Evolutionary conservation across 2,113 vertebrate species (phyloP), one percentile per base, ranked within the genome.

Genomic region (Rallus limicola): DNA sequence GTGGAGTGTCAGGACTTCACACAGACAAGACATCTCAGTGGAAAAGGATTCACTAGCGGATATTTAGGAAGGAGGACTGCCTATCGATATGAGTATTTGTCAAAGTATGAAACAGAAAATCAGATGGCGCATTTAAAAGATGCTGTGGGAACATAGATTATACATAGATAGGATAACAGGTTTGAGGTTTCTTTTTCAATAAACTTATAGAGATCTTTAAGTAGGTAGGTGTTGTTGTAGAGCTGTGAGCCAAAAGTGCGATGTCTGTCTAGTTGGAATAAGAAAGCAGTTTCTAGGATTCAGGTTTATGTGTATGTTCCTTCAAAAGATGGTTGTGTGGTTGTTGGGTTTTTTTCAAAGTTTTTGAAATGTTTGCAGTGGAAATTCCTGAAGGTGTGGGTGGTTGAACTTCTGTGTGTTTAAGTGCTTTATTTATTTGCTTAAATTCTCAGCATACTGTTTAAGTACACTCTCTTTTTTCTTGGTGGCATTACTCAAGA

Each of bases 401-500:
- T 62, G 34, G 50, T 36, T 90, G 82, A 76, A 48, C 58, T 85
- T 91, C 65, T 86, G 13, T 58, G 44, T 84, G 11, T 76, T 87
- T 40, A 84, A 94, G 44, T 36, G 56, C 72, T 86, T 84, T 88
- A 60, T 93, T 92, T 93, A 79, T 92, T 94, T 93, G 40, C 38
- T 52, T 58, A 34, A 44, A 38, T 82, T 80, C 82, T 56, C 42
- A 60, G 21, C 0, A 0, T 34, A 52, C 71, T 83, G 40, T 86
- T 91, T 71, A 34, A 12, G 3, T 78, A 23, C 2, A 20, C 15
- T 48, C 21, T 48, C 9, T 48, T 48, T 62, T 72, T 55, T 76
- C 31, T n/a, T 48, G 40, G 15, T 42, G 52, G 2, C 2, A 0
- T 70, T 81, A 52, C 33, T 81, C 1, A 2, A 74, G 75, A 77